phyloP scores from a whole-genome alignment of 1,140 invertebrate genomes.

The Leptoteleia sp. region DNA sequence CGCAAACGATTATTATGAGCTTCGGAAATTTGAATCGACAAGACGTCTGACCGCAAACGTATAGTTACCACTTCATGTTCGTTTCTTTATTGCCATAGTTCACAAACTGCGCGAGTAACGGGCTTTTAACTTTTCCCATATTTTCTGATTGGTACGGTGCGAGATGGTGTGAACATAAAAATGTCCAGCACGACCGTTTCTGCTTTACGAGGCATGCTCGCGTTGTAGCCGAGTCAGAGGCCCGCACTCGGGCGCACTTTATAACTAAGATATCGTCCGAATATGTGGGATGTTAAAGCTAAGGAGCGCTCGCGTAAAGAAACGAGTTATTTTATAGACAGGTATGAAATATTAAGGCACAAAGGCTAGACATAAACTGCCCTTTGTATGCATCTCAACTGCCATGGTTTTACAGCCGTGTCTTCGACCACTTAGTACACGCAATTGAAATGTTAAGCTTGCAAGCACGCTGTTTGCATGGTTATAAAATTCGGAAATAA shows the following conservation, averaged over 20 bases:
- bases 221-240: constrained; percentile 7
- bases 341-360: constrained; percentile 49
- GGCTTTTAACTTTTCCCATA: constrained; percentile 65
- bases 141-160: constrained; percentile 58
- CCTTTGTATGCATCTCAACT: constrained; percentile 43
- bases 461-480: no score
- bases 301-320: constrained; percentile 21
- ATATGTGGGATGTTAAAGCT: constrained; percentile 36
- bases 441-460: constrained; percentile 29
- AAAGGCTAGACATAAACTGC: constrained; percentile 19
- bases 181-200: constrained; percentile 52
- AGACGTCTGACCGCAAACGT: constrained; percentile 39
- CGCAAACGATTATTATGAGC: constrained; percentile 28
- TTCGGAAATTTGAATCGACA: constrained; percentile 55
- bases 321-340: constrained; percentile 41
- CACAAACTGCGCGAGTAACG: constrained; percentile 51
- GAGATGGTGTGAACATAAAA: constrained; percentile 60
- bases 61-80: constrained; percentile 52
- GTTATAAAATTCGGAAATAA: no score
- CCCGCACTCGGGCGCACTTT: constrained; percentile 27
- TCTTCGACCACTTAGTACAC: no score
- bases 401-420: constrained; percentile 34
- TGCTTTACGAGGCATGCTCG: constrained; percentile 53
- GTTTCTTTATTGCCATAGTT: constrained; percentile 60
- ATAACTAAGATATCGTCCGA: constrained; percentile 57